Evolutionary conservation across 1,140 invertebrate genomes (phyloP).

Genomic region (Zelostemma sp.): DNA sequence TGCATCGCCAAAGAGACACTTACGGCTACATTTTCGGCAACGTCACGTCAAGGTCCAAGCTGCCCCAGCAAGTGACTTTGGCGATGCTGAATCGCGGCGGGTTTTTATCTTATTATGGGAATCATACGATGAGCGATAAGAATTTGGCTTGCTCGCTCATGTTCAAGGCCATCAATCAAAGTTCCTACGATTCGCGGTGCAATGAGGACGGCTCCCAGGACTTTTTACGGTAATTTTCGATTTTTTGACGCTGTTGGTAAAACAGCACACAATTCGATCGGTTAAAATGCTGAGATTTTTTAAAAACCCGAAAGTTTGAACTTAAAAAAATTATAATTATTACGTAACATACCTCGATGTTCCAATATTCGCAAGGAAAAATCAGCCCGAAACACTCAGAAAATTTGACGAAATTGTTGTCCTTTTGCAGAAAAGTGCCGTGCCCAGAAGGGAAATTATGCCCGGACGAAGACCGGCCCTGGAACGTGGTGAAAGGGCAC

Average conservation of each 20-base stretch:
- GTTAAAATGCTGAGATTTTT: too few relatives aligned
- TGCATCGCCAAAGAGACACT: slow-evolving; percentile 82
- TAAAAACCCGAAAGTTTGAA: too few relatives aligned
- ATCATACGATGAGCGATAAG: slow-evolving; percentile 75
- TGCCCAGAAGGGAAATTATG: slow-evolving; percentile 85
- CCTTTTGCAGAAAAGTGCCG: slow-evolving; percentile 79
- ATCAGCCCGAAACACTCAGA: slow-evolving; percentile 3
- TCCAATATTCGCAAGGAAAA: not conserved
- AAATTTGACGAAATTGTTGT: too few relatives aligned
- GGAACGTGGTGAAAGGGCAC: slow-evolving; percentile 86
- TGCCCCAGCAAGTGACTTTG: slow-evolving; percentile 81
- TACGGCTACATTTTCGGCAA: slow-evolving; percentile 97
- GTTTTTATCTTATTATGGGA: slow-evolving; percentile 91
- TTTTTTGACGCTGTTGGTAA: not conserved
- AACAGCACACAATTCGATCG: not conserved
- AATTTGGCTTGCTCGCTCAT: slow-evolving; percentile 82
- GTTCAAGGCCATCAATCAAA: slow-evolving; percentile 86
- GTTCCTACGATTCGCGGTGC: slow-evolving; percentile 88
- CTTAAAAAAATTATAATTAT: too few relatives aligned
- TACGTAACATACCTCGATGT: too few relatives aligned
- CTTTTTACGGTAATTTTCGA: slow-evolving; percentile 74
- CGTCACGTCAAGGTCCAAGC: slow-evolving; percentile 80
- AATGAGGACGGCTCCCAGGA: slow-evolving; percentile 82
- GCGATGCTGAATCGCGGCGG: slow-evolving; percentile 88
- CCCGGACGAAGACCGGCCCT: slow-evolving; percentile 84